Conservation (phyloP, 2,113 vertebrate genomes). For the Corydoras sp. region DNA sequence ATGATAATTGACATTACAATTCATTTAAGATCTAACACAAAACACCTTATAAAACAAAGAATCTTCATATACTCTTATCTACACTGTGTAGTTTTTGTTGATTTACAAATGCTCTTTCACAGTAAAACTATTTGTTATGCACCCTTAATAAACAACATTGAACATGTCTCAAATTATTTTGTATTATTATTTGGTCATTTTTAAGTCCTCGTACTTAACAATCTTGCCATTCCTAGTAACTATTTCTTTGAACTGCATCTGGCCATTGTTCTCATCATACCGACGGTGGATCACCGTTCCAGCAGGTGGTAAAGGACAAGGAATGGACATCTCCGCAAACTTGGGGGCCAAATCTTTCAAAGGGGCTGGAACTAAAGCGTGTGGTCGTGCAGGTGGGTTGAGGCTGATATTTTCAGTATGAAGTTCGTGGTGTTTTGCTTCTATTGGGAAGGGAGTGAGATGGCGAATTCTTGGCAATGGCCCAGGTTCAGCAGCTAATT, state of each 20-base stretch:
- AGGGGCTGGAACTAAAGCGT: background rate
- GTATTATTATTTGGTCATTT: constrained; percentile 15
- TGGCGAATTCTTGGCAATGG: background rate
- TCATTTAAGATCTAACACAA: too few species aligned
- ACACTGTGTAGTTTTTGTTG: too few species aligned
- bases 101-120: too few species aligned
- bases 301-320: constrained; percentile 23
- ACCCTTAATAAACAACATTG: too few species aligned
- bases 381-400: background rate
- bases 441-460: background rate
- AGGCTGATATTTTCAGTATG: background rate
- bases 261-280: constrained; percentile 44
- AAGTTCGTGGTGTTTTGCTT: background rate
- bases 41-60: too few species aligned
- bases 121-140: too few species aligned
- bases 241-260: constrained; percentile 56
- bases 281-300: constrained; percentile 32
- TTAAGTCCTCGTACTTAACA: constrained; percentile 53
- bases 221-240: constrained; percentile 55
- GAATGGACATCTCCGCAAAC: constrained; percentile 18
- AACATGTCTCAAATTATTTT: too few species aligned
- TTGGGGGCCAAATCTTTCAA: background rate
- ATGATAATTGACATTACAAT: too few species aligned
- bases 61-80: too few species aligned
- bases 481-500: background rate